These are phyloP conservation scores for Myrmecobius fasciatus DNA, from an alignment of 2,113 vertebrate species.

Conservation along the genomic window DNA sequence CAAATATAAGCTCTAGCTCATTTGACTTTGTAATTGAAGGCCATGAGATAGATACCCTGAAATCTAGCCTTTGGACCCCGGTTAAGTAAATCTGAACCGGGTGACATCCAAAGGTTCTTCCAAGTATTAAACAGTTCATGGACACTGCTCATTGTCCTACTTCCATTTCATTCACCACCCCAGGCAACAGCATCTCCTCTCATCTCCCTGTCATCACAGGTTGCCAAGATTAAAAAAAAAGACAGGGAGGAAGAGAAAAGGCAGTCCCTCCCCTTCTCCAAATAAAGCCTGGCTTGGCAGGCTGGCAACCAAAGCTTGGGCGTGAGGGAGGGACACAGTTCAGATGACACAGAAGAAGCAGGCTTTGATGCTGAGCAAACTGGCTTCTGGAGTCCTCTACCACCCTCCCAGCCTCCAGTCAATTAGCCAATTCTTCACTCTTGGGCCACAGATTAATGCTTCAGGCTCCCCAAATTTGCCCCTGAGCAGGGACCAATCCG, in stretches of 20 bases:
- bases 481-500: neutral
- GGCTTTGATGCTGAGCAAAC: neutral
- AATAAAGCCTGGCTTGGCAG: neutral
- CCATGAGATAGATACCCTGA: neutral
- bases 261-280: neutral
- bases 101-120: neutral
- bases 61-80: neutral
- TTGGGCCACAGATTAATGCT: neutral
- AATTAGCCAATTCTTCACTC: neutral
- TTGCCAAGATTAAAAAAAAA: neutral
- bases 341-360: neutral
- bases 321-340: neutral
- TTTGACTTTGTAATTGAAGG: neutral
- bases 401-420: neutral
- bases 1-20: neutral
- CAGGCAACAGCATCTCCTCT: neutral
- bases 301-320: neutral
- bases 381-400: neutral
- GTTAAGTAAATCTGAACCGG: neutral
- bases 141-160: neutral
- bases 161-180: neutral
- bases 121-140: neutral
- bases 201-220: neutral
- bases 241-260: neutral
- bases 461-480: neutral